phyloP scores from a whole-genome alignment of 2,113 vertebrate species.

The Nesoenas mayeri region DNA sequence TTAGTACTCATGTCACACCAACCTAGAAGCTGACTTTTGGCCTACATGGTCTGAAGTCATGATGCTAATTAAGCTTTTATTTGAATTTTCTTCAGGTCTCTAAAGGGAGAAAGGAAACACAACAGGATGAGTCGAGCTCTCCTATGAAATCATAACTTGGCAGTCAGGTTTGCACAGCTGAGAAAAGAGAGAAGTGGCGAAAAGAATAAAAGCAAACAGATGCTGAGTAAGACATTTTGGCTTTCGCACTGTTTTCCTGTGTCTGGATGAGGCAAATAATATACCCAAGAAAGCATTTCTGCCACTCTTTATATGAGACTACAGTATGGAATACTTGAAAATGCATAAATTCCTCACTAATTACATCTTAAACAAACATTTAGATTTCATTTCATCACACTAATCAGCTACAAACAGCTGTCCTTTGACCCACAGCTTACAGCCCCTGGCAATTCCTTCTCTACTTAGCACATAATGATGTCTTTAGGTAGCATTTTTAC shows the following conservation, averaged over 20 bases:
- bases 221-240: background rate
- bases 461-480: background rate
- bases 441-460: slow-evolving; percentile 11
- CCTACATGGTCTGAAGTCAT: background rate
- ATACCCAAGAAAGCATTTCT: background rate
- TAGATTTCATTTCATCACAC: slow-evolving; percentile 45
- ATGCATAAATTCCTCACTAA: slow-evolving; percentile 29
- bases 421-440: slow-evolving; percentile 35
- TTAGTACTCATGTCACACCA: background rate
- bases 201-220: background rate
- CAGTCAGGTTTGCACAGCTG: background rate
- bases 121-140: background rate
- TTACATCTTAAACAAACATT: slow-evolving; percentile 41
- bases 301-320: background rate
- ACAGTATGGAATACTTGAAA: background rate
- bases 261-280: background rate
- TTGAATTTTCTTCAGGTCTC: background rate
- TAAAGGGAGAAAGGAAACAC: background rate
- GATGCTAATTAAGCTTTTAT: background rate
- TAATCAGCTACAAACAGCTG: slow-evolving; percentile 31
- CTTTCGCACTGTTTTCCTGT: background rate
- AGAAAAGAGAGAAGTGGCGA: background rate
- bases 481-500: slow-evolving; percentile 29
- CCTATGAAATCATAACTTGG: background rate
- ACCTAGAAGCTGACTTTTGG: background rate